Conservation (phyloP, 1,140 invertebrate species). For the Anastrepha ludens region DNA sequence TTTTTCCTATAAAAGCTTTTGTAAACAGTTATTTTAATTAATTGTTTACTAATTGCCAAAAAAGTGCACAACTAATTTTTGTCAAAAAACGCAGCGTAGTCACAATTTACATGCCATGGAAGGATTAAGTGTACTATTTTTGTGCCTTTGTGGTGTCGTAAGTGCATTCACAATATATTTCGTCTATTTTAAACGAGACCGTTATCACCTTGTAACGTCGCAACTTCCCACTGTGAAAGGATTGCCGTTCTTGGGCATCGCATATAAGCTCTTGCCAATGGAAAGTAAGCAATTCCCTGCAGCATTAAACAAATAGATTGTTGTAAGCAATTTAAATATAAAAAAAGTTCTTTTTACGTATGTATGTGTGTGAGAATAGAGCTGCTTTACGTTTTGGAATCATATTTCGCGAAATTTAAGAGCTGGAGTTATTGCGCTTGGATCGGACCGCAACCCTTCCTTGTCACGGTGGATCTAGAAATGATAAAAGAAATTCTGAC, state of each 20-base stretch:
- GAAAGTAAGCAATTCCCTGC: background rate
- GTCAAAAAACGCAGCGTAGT: background rate
- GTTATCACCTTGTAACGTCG: background rate
- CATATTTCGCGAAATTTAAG: conserved; percentile 14
- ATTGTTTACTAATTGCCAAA: no score
- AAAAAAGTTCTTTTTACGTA: background rate
- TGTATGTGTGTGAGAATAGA: background rate
- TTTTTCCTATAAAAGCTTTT: background rate
- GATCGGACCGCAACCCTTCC: conserved; percentile 6
- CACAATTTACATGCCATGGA: background rate
- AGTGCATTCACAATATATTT: background rate
- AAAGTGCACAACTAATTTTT: background rate
- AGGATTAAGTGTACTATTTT: background rate
- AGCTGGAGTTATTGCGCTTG: conserved; percentile 26
- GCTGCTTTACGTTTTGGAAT: conserved; percentile 36
- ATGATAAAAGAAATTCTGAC: conserved; percentile 49
- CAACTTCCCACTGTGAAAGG: conserved; percentile 29
- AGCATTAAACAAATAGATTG: background rate
- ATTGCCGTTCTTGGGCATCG: background rate
- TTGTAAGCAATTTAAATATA: background rate
- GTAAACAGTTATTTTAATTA: background rate
- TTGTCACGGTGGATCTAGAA: conserved; percentile 39
- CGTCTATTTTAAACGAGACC: background rate
- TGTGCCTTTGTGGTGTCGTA: background rate
- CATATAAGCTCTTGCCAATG: conserved; percentile 12